phyloP scores from a whole-genome alignment of 1,140 invertebrate genomes.

The Scaptodrosophila lebanonensis region DNA sequence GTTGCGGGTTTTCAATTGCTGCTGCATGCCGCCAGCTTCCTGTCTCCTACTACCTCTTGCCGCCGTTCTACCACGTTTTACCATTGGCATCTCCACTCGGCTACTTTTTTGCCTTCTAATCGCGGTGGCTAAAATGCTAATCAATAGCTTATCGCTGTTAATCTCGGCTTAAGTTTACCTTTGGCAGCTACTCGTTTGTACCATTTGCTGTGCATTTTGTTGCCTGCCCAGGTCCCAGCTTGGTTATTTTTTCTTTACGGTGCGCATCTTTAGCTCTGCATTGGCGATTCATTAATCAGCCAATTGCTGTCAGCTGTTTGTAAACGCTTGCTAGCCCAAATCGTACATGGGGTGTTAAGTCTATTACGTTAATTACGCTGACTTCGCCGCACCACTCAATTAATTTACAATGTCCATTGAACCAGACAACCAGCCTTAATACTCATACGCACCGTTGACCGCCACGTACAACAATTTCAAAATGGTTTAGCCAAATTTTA shows the following conservation, averaged over 20 bases:
- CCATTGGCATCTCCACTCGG: no score
- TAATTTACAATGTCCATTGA: no score
- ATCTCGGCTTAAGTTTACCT: constrained; percentile 72
- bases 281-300: constrained; percentile 59
- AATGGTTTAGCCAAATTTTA: no score
- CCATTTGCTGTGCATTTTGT: constrained; percentile 63
- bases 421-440: constrained; percentile 19
- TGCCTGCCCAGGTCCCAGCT: no score
- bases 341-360: constrained; percentile 23
- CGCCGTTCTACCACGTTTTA: no score
- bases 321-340: constrained; percentile 56
- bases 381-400: no score
- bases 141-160: constrained; percentile 75
- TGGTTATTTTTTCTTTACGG: background rate
- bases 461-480: no score
- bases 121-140: constrained; percentile 61
- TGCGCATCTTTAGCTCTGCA: constrained; percentile 1
- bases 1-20: constrained; percentile 5
- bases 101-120: constrained; percentile 18
- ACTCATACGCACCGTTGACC: constrained; percentile 53
- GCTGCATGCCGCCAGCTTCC: constrained; percentile 8
- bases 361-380: constrained; percentile 54
- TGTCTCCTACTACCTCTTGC: background rate
- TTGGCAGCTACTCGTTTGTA: constrained; percentile 44
- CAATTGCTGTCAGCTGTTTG: constrained; percentile 70